Base-by-base conservation (phyloP, 2,113 vertebrate species). In the Halcyon malimbica region DNA sequence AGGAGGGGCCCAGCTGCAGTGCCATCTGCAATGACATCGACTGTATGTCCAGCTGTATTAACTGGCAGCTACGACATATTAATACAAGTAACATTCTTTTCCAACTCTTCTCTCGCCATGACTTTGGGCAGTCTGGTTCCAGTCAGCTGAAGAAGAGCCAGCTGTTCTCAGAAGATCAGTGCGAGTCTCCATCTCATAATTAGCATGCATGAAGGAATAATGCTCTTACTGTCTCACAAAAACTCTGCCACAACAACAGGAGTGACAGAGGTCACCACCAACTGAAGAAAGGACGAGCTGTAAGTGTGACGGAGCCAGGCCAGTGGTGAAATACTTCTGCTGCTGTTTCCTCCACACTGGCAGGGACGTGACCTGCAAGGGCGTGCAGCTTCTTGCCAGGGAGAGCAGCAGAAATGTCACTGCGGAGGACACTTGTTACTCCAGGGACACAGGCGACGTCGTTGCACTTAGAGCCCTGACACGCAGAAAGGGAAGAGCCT, bases 401-500 rank as follows among this genome's bases (percentile, higher is more conserved):
- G 46, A 4, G 3, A 35, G 67, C 0, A 78, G 79, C 62, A 62
- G 71, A 59, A 26, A n/a, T 69, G 74, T 44, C 48, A 37, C 79
- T 41, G 17, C 20, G 46, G 28, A 68, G 75, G 33, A 46, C 87
- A 39, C 25, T 60, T 10, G 91, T 83, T 73, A 20, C 93, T 77
- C 1, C 94, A 80, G 88, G 79, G 86, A 59, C 92, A n/a, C 56
- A 5, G 77, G 80, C 75, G 33, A 2, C 5, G 8, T 19, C 76
- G 7, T 3, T 10, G 48, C 33, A 0, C 63, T 46, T 13, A 10
- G 16, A 71, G 57, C 42, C 63, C 6, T 1, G 26, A 50, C 62
- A 6, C 1, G 0, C 2, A 6, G 21, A 29, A 37, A 13, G 37
- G 42, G 37, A 9, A 17, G 0, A 51, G 54, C 83, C 53, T 33